A percentile compares a stretch with the other conserved stretches of the same genome.
Evolutionary conservation across 2,888 invertebrate genomes (phyloP).

Genomic region (Drosophila anomelani): DNA sequence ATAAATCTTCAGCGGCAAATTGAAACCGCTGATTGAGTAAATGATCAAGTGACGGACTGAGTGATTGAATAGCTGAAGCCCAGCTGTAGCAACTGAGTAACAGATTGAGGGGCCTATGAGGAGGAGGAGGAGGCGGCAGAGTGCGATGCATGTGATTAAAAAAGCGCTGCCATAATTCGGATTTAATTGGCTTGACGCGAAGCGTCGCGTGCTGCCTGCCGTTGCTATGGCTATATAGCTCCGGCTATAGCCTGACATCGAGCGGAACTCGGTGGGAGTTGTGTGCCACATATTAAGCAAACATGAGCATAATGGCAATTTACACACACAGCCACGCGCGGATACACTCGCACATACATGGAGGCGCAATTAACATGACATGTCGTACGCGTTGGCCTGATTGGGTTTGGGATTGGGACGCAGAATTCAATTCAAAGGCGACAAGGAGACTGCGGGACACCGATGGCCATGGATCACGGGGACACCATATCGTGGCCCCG

Average conservation of each 20-base stretch:
- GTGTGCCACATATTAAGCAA: slow-evolving; percentile 76
- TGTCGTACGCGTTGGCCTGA: slow-evolving; percentile 72
- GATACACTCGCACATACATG: slow-evolving; percentile 20
- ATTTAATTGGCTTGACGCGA: slow-evolving; percentile 77
- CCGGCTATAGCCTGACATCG: slow-evolving; percentile 4
- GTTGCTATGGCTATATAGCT: slow-evolving; percentile 17
- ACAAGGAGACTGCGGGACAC: slow-evolving; percentile 1
- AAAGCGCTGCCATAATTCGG: slow-evolving; percentile 72
- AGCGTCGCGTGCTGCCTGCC: slow-evolving; percentile 68
- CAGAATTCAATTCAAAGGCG: slow-evolving; percentile 28
- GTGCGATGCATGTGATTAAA: slow-evolving; percentile 73
- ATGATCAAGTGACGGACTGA: slow-evolving; percentile 18
- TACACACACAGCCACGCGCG: slow-evolving; percentile 43
- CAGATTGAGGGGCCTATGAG: slow-evolving; percentile 9
- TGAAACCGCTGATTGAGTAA: slow-evolving; percentile 55
- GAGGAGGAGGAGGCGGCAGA: not conserved
- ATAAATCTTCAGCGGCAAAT: slow-evolving; percentile 71
- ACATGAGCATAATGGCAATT: slow-evolving; percentile 78
- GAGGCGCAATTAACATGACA: slow-evolving; percentile 75
- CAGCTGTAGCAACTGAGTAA: slow-evolving; percentile 2
- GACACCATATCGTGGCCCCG: slow-evolving; percentile 12
- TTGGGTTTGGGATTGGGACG: slow-evolving; percentile 50
- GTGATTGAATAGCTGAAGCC: slow-evolving; percentile 12
- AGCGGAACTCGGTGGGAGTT: slow-evolving; percentile 47
- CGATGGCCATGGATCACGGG: slow-evolving; percentile 12